Evolutionary conservation across 1,140 invertebrate genomes (phyloP), one percentile per base, ranked within the genome.

Genomic region (Araneus ventricosus): DNA sequence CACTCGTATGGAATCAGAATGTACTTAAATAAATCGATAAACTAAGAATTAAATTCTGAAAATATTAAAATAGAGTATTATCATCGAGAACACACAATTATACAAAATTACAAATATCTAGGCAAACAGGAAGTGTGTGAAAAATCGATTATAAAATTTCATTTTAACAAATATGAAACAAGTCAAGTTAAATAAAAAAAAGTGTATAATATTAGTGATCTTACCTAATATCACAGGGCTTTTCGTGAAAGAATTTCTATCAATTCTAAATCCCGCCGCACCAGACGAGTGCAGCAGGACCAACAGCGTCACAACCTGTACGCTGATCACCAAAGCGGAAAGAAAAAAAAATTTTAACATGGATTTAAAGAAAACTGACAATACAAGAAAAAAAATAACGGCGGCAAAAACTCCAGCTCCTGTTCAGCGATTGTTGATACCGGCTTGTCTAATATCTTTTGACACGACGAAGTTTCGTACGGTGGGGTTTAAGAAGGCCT

Each of bases 191-290:
- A 52, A 52, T 0, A 14, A 67, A 52, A 45, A 79, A 79, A n/a
- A n/a, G n/a, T n/a, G n/a, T n/a, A n/a, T n/a, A n/a, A n/a, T n/a
- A n/a, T n/a, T n/a, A n/a, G n/a, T n/a, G n/a, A 1, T 80, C 88
- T 90, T 80, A 90, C 88, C 39, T 39, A 90, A 80, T 57, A 90
- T 90, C 10, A 90, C 75, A 22, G 88, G 88, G 59, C 88, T 90
- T n/a, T 20, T 75, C 22, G 34, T 37, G 0, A 34, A 4, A 52
- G 22, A 20, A 5, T 14, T 39, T 52, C 3, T 4, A 22, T 75
- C 30, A 37, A 34, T 17, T 34, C 10, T 8, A 20, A 86, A 37
- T 14, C 45, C 30, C 22, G 6, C 27, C 22, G 57, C 67, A 3
- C 30, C 20, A 5, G 30, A 4, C 7, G 41, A 22, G 37, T 34